Evolutionary conservation across 2,113 vertebrate genomes (phyloP), one percentile per base, ranked within the genome.

Genomic region (Nematolebias whitei): DNA sequence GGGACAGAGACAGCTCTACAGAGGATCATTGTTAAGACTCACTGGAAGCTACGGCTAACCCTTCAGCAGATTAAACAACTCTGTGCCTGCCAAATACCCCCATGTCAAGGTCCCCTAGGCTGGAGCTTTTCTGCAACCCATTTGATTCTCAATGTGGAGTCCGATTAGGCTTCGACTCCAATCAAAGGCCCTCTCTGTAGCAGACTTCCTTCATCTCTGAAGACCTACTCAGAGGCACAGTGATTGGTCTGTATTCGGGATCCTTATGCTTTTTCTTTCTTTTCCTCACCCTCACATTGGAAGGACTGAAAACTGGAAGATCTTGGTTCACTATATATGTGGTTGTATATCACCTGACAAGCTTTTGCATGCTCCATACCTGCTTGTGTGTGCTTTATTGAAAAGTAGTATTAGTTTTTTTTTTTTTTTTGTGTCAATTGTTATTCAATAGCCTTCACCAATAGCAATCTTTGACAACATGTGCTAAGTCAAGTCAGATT

Each of bases 81-180:
- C 13, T 2, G 50, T 22, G 45, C 26, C 53, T 43, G 32, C 79
- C 58, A 81, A 59, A 74, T 40, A 74, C 52, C 67, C 59, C 40
- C 61, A 47, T 0, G 14, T 54, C 55, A 40, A 61, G 63, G 60
- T 69, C 60, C 73, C 75, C 2, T 56, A 80, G 22, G 76, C 79
- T 55, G 61, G 41, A 47, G 57, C 2, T n/a, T 51, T 23, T 51
- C 76, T 60, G 77, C 44, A 59, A 71, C 63, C 66, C 65, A 43
- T 79, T 71, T 58, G 50, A 16, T 74, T 82, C 66, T 78, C 76
- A 20, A 39, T 43, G 45, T 38, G 0, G 23, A 60, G 58, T 45
- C 50, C 70, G 68, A 83, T 87, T 84, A 85, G 76, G 64, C 65
- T 62, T 43, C 22, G 71, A 54, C 73, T 73, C 74, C 73, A 83